Conservation (phyloP, 2,888 invertebrate species). For the Therioaphis trifolii region DNA sequence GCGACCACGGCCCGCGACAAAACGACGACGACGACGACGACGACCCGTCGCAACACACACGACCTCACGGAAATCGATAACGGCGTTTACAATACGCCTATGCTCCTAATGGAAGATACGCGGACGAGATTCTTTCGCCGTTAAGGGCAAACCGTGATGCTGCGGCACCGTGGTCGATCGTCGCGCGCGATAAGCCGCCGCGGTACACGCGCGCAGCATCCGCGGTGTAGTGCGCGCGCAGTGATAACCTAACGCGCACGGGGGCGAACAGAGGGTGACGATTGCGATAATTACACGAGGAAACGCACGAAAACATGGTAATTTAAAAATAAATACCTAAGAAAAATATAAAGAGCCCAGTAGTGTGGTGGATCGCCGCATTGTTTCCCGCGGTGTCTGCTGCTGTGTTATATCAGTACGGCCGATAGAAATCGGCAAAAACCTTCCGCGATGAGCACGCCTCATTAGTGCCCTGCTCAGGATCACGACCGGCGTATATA, state of each 20-base stretch:
- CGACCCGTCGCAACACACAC: not conserved
- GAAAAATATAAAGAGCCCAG: slow-evolving; percentile 7
- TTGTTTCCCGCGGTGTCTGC: slow-evolving; percentile 42
- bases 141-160: slow-evolving; percentile 31
- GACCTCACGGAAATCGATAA: slow-evolving; percentile 36
- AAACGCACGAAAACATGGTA: slow-evolving; percentile 51
- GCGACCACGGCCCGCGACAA: not conserved
- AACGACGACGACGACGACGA: not conserved
- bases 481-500: slow-evolving; percentile 49
- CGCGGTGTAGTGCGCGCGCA: too few relatives aligned
- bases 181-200: slow-evolving; percentile 8
- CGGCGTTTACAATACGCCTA: not conserved
- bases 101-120: not conserved
- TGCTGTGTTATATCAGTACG: too few relatives aligned
- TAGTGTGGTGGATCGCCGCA: not conserved
- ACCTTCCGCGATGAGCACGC: slow-evolving; percentile 18
- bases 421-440: slow-evolving; percentile 55
- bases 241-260: too few relatives aligned
- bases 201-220: not conserved
- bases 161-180: slow-evolving; percentile 10
- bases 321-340: slow-evolving; percentile 28
- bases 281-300: slow-evolving; percentile 18
- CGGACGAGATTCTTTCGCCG: slow-evolving; percentile 21
- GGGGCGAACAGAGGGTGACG: not conserved
- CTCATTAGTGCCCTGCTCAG: slow-evolving; percentile 55